Percentiles rank a stretch among this genome's conserved stretches.
These are phyloP conservation scores for Heterohyrax brucei DNA, from an alignment of 2,797 vertebrate species.

Conservation along the genomic window DNA sequence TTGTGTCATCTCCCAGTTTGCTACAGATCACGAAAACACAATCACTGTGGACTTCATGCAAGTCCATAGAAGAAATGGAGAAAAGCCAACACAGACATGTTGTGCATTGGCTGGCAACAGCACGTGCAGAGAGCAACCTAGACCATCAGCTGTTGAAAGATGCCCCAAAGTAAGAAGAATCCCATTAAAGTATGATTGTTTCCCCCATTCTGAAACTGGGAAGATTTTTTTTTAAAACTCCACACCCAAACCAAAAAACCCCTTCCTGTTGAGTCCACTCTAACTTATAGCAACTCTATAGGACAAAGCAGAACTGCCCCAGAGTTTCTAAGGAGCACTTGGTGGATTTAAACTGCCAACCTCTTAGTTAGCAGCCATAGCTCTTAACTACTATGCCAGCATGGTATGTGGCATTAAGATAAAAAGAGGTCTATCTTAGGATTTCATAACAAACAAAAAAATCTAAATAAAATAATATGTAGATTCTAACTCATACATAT, in stretches of 20 bases:
- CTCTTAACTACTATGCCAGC: too few relatives aligned
- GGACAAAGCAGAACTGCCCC: too few relatives aligned
- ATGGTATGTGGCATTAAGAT: neutral
- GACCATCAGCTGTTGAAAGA: neutral
- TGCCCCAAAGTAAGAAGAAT: neutral
- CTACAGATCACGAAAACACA: neutral
- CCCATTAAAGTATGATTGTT: neutral
- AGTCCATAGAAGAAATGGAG: too few relatives aligned
- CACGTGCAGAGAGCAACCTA: neutral
- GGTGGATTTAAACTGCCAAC: too few relatives aligned
- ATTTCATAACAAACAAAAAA: conserved; percentile 23
- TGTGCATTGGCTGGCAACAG: neutral
- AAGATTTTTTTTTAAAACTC: neutral
- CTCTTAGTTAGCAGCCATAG: too few relatives aligned
- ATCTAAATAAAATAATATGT: neutral
- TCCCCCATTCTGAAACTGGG: neutral
- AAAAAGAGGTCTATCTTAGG: neutral
- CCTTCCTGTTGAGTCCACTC: too few relatives aligned
- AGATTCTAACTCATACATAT: neutral
- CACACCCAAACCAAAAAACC: too few relatives aligned
- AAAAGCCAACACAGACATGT: neutral
- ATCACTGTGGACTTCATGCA: neutral
- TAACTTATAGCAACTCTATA: too few relatives aligned
- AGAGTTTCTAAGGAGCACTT: too few relatives aligned
- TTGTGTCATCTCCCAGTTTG: neutral